These are phyloP conservation scores for Takifugu ocellatus DNA, from an alignment of 2,797 vertebrate genomes.

Conservation along the genomic window DNA sequence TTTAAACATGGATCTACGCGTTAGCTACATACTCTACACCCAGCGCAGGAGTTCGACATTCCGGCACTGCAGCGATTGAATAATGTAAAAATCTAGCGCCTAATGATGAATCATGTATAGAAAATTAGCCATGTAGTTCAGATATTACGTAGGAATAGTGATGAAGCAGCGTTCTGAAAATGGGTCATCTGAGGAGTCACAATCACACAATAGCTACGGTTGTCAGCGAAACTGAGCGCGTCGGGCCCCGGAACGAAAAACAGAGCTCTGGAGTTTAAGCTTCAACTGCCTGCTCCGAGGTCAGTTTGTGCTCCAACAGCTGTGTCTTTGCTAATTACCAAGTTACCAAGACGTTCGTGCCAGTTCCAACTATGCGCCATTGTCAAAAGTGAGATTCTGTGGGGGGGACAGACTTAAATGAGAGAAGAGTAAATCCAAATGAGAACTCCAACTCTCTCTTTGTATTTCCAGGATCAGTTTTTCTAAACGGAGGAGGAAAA, in stretches of 20 bases:
- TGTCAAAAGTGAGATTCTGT: no score
- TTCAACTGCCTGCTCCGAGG: constrained; percentile 41
- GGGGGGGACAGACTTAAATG: no score
- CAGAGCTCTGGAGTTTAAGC: constrained; percentile 15
- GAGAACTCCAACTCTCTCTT: no score
- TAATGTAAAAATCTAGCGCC: background rate
- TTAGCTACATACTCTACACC: no score
- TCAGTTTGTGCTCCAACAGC: constrained; percentile 27
- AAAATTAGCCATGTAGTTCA: constrained; percentile 7
- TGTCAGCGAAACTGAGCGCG: constrained; percentile 43
- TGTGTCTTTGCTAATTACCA: no score
- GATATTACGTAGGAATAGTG: constrained; percentile 33
- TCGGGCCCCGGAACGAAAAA: constrained; percentile 33
- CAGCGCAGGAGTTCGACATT: no score
- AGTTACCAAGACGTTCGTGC: no score
- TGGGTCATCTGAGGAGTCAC: constrained; percentile 57
- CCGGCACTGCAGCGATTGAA: background rate
- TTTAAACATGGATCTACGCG: no score
- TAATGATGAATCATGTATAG: background rate
- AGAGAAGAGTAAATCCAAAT: no score
- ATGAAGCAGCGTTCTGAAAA: constrained; percentile 49
- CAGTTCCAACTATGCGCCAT: no score
- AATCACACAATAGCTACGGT: constrained; percentile 24
- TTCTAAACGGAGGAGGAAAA: background rate
- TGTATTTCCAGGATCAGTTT: no score